Evolutionary conservation across 2,888 invertebrate genomes (phyloP).

Genomic region (Lysandra bellargus): DNA sequence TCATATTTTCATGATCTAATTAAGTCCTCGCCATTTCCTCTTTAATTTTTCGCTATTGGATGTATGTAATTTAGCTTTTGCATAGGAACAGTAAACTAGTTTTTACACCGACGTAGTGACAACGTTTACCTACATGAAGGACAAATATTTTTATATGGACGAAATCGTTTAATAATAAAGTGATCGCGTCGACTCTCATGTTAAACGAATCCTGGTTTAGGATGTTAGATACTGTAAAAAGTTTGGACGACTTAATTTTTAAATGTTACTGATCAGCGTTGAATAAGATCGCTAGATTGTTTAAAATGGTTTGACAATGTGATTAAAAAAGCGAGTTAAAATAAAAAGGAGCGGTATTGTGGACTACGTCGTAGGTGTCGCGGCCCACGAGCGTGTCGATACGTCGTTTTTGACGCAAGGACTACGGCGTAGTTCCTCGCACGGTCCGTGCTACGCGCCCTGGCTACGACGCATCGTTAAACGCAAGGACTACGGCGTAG

Average conservation of each 20-base stretch:
- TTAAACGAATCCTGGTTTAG: not conserved
- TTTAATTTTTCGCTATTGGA: slow-evolving; percentile 25
- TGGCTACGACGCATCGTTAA: not conserved
- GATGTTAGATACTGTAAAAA: slow-evolving; percentile 7
- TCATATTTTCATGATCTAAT: slow-evolving; percentile 5
- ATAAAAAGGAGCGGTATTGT: not conserved
- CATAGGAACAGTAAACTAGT: slow-evolving; percentile 27
- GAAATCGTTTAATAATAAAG: slow-evolving; percentile 27
- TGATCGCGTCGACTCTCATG: not conserved
- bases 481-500: not conserved
- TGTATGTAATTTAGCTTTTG: slow-evolving; percentile 28
- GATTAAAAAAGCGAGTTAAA: not conserved
- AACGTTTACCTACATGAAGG: slow-evolving; percentile 24
- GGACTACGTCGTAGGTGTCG: not conserved
- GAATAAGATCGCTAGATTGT: slow-evolving; percentile 5
- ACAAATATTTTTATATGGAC: slow-evolving; percentile 31
- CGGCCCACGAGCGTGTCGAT: not conserved
- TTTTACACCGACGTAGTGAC: slow-evolving; percentile 18
- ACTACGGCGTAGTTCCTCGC: not conserved
- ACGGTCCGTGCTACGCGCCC: not conserved
- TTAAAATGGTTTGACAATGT: not conserved
- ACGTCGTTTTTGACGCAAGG: not conserved
- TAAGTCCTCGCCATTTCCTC: not conserved
- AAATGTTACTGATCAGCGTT: not conserved
- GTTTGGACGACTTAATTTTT: not conserved